Conservation (phyloP, 1,140 invertebrate genomes). For the Nixonia krombeini region DNA sequence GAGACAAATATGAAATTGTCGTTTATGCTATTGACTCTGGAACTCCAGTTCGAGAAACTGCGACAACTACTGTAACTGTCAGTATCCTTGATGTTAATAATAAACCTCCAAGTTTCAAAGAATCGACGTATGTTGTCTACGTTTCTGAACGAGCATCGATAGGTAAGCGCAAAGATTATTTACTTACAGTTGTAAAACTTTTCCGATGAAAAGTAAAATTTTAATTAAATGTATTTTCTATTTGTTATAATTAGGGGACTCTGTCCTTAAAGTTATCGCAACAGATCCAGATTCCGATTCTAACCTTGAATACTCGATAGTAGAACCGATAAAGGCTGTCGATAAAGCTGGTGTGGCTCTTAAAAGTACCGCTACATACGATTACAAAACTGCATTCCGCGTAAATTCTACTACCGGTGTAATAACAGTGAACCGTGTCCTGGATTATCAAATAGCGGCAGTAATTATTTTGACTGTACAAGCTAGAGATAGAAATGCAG, state of each 20-base stretch:
- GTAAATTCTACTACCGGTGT: slow-evolving; percentile 80
- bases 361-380: slow-evolving; percentile 74
- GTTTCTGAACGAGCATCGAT: slow-evolving; percentile 80
- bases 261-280: slow-evolving; percentile 77
- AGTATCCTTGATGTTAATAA: slow-evolving; percentile 87
- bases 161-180: slow-evolving; percentile 65
- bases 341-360: slow-evolving; percentile 83
- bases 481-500: slow-evolving; percentile 81
- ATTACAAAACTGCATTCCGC: slow-evolving; percentile 79
- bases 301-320: slow-evolving; percentile 78
- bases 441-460: slow-evolving; percentile 86
- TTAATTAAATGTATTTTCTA: no score
- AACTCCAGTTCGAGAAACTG: slow-evolving; percentile 81
- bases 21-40: slow-evolving; percentile 82
- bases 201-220: no score
- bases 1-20: slow-evolving; percentile 79
- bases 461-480: slow-evolving; percentile 84
- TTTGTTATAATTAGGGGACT: slow-evolving; percentile 61
- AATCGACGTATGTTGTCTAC: slow-evolving; percentile 77
- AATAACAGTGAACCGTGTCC: slow-evolving; percentile 78
- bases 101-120: slow-evolving; percentile 83
- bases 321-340: slow-evolving; percentile 79
- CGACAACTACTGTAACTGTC: slow-evolving; percentile 81
- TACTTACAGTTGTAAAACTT: no score
- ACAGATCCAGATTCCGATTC: slow-evolving; percentile 81